These are phyloP conservation scores for Ceyx melanurus DNA, from an alignment of 2,113 vertebrate genomes.

Conservation along the genomic window DNA sequence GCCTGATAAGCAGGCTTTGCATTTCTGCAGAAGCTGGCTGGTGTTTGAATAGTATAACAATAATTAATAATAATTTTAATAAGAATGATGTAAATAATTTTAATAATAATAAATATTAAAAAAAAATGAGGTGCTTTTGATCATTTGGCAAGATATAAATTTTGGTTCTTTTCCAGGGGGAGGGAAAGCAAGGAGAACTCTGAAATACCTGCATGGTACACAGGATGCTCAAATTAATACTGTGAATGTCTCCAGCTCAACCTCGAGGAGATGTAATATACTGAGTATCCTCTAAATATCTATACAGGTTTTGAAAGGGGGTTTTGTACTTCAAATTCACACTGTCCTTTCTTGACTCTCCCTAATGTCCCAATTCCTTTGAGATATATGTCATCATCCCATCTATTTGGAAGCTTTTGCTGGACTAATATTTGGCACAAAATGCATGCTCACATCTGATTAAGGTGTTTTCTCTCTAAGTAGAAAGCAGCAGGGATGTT, in stretches of 20 bases:
- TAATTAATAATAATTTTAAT: too few relatives aligned
- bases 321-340: not conserved
- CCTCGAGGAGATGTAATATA: not conserved
- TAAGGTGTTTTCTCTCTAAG: not conserved
- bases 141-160: not conserved
- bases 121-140: not conserved
- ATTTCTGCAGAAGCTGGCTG: not conserved
- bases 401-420: not conserved
- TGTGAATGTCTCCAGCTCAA: not conserved
- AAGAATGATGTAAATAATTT: too few relatives aligned
- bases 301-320: not conserved
- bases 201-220: not conserved
- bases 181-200: not conserved
- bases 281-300: not conserved
- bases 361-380: not conserved
- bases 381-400: not conserved
- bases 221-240: not conserved
- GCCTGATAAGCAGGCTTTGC: slow-evolving; percentile 3
- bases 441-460: not conserved
- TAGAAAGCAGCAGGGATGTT: not conserved
- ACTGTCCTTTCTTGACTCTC: not conserved
- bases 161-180: not conserved
- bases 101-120: too few relatives aligned
- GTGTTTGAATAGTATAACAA: not conserved
- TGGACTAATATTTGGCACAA: not conserved